Evolutionary conservation across 1,140 invertebrate species (phyloP).

Genomic region (Drosophila ohnishii): DNA sequence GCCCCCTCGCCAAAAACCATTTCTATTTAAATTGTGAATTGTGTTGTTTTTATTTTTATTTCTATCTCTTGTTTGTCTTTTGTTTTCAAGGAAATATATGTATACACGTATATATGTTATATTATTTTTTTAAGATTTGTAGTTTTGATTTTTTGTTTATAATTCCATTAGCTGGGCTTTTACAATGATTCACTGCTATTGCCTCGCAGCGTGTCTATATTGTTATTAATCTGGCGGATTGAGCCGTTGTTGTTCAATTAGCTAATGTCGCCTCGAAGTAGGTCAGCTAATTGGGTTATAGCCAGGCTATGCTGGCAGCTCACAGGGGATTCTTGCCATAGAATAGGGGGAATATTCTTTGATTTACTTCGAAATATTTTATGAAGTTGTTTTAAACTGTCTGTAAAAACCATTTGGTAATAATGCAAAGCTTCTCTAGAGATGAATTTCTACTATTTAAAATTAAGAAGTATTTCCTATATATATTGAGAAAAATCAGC

Average conservation of each 20-base stretch:
- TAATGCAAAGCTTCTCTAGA: too few species aligned
- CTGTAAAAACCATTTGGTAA: too few species aligned
- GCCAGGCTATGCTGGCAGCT: conserved; percentile 2
- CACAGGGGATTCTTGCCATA: not conserved
- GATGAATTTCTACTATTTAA: too few species aligned
- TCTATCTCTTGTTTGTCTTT: conserved; percentile 9
- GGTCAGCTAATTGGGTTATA: conserved; percentile 42
- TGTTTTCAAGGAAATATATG: conserved; percentile 31
- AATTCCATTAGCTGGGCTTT: conserved; percentile 26
- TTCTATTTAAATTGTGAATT: conserved; percentile 28
- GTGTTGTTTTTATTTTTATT: conserved; percentile 6
- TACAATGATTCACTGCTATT: conserved; percentile 22
- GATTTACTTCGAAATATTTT: not conserved
- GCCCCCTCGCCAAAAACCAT: conserved; percentile 42
- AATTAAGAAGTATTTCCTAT: too few species aligned
- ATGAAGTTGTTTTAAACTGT: too few species aligned
- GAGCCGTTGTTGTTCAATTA: conserved; percentile 32
- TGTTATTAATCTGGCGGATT: conserved; percentile 22
- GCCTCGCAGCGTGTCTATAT: not conserved
- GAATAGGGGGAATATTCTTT: not conserved
- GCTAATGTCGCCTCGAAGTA: conserved; percentile 25
- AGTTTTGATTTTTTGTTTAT: conserved; percentile 2
- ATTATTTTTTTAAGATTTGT: too few species aligned
- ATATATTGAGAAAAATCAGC: not conserved
- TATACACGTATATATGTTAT: not conserved